Base-by-base conservation (phyloP, 1,140 invertebrate genomes). In the Brachionus paranguensis region DNA sequence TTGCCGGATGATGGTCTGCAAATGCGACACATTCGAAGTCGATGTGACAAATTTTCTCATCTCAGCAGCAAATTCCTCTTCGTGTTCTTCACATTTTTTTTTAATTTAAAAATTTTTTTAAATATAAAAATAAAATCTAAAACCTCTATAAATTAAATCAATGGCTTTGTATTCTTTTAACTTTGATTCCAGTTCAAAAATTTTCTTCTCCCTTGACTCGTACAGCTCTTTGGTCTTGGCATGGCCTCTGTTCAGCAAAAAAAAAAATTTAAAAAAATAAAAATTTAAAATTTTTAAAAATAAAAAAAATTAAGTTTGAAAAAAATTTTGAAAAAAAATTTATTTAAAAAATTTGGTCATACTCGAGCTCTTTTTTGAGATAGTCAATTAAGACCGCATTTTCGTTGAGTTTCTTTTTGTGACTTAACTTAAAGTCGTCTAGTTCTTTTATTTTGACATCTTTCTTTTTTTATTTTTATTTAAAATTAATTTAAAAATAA, bases 281-380 rank as follows among this genome's bases (percentile, higher is more conserved):
- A n/a, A n/a, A n/a, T n/a, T n/a, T n/a, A n/a, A n/a, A n/a, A n/a
- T n/a, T n/a, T n/a, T n/a, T n/a, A n/a, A n/a, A n/a, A n/a, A n/a
- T n/a, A n/a, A n/a, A n/a, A n/a, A n/a, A n/a, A n/a, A n/a, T n/a
- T n/a, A n/a, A n/a, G n/a, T n/a, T n/a, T n/a, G n/a, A n/a, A n/a
- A n/a, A n/a, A n/a, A n/a, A n/a, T n/a, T n/a, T n/a, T n/a, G n/a
- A n/a, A n/a, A n/a, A n/a, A n/a, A n/a, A n/a, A n/a, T n/a, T n/a
- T 37, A 33, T 37, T 37, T 6, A 0, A 6, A 37, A 37, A 37
- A 37, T 37, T 37, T 7, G 1, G 33, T 37, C 33, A n/a, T 78
- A 64, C 78, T 81, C 78, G 27, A 81, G 50, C n/a, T 81, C 78
- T 68, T 81, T 81, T 81, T 81, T 81, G 1, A 81, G 20, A 37